Evolutionary conservation across 53 echinoderm and acorn worm species (phyloP).

Genomic region (Paracentrotus lividus): DNA sequence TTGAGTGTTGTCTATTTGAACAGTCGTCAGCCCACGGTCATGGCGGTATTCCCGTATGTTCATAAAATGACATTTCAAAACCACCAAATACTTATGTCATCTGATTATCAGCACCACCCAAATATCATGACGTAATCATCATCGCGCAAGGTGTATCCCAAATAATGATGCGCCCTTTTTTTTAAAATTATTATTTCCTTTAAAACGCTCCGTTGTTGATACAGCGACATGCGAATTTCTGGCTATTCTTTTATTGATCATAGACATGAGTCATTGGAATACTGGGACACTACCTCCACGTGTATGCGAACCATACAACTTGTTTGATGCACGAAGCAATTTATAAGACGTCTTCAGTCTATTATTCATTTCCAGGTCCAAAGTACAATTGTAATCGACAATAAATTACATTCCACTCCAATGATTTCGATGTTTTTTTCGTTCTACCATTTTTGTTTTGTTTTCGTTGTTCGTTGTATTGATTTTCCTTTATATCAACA

Average conservation of each 20-base stretch:
- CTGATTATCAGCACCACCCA: background rate
- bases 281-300: background rate
- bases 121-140: constrained; percentile 15
- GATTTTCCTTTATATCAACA: constrained; percentile 14
- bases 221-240: constrained; percentile 1
- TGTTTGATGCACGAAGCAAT: background rate
- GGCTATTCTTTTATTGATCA: constrained; percentile 12
- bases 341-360: background rate
- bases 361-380: background rate
- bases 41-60: background rate
- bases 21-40: background rate
- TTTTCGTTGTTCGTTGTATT: constrained; percentile 39
- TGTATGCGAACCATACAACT: background rate
- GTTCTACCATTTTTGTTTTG: constrained; percentile 14
- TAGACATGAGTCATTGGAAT: background rate
- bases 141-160: constrained; percentile 5
- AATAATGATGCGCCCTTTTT: constrained; percentile 6
- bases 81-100: background rate
- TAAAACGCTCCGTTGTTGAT: background rate
- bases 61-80: background rate
- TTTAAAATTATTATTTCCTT: background rate
- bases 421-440: constrained; percentile 11
- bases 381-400: constrained; percentile 49
- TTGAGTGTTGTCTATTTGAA: constrained; percentile 21
- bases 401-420: constrained; percentile 27